phyloP scores from a whole-genome alignment of 2,888 invertebrate genomes.

The Panorpa germanica region DNA sequence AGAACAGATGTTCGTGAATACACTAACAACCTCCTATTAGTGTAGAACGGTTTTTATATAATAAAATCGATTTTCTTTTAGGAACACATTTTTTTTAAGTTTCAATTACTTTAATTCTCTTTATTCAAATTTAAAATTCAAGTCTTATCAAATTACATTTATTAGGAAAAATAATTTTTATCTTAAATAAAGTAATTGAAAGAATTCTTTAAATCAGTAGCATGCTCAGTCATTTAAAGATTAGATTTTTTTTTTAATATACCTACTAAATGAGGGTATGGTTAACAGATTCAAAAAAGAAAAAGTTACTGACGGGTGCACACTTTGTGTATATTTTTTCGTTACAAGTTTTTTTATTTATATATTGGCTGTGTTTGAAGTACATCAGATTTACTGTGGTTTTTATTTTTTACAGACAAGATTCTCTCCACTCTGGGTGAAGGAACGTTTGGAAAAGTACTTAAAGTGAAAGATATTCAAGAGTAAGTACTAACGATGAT shows the following conservation, averaged over 20 bases:
- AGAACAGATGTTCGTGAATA: slow-evolving; percentile 98
- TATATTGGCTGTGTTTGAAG: slow-evolving; percentile 8
- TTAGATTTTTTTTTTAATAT: too few relatives aligned
- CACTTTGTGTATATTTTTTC: slow-evolving; percentile 1
- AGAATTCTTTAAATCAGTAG: too few relatives aligned
- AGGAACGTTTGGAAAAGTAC: slow-evolving; percentile 99
- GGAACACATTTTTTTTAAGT: too few relatives aligned
- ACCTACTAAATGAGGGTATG: slow-evolving; percentile 8
- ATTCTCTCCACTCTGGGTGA: slow-evolving; percentile 96
- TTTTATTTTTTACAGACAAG: slow-evolving; percentile 76
- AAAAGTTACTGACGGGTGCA: slow-evolving; percentile 3
- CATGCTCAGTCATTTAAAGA: too few relatives aligned
- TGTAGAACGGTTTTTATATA: too few relatives aligned
- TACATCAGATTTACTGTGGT: slow-evolving; percentile 2
- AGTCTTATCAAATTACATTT: too few relatives aligned
- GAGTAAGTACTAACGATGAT: too few relatives aligned
- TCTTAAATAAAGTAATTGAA: too few relatives aligned
- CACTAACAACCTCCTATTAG: too few relatives aligned
- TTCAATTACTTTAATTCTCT: slow-evolving; percentile 2
- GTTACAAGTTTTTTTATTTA: slow-evolving; percentile 9
- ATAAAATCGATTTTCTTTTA: too few relatives aligned
- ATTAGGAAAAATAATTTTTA: too few relatives aligned
- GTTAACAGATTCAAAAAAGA: slow-evolving; percentile 1
- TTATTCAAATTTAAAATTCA: not conserved
- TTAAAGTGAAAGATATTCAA: slow-evolving; percentile 92